Base-by-base conservation (phyloP, 2,797 vertebrate species). In the Acanthis flammea region DNA sequence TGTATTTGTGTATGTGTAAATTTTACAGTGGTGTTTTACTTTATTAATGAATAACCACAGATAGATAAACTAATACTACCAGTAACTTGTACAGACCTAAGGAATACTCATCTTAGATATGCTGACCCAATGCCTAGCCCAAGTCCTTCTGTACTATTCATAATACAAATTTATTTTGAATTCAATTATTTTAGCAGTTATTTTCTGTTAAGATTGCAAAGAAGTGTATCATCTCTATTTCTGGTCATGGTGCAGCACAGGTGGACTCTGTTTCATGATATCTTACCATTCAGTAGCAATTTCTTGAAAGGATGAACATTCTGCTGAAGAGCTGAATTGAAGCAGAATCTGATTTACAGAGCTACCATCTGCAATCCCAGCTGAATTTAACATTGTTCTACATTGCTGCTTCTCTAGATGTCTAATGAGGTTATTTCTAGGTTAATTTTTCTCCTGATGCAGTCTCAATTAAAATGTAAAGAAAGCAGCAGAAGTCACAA, bases 401-500 rank as follows among this genome's bases (percentile, higher is more conserved):
- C 60, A n/a, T 58, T 83, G 50, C 79, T 86, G 4, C 75, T 91
- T 65, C 75, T 88, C 70, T 57, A 70, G 19, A 37, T 91, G 33
- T 71, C 51, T 93, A 67, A 90, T 90, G 89, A 86, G 91, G 86
- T 93, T 92, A 67, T 76, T 86, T 50, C 81, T 63, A 53, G 87
- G 71, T 95, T 92, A 82, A 85, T 81, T 88, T 92, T 82, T 86
- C 89, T 92, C 62, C 42, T 19, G 55, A 30, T 95, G 79, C 67
- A 67, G 48, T 28, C 73, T 84, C 93, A 94, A 95, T 97, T 95
- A 91, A 88, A 92, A 84, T 62, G 28, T 60, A 76, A 86, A 84
- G 71, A 91, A 78, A 73, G 42, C 51, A 91, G 47, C 44, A 86
- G 48, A 86, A 85, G 57, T 42, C 53, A 50, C 62, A 91, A 77